Evolutionary conservation across 1,140 invertebrate species (phyloP), one percentile per base, ranked within the genome.

Genomic region (Ceratosolen fusciceps): DNA sequence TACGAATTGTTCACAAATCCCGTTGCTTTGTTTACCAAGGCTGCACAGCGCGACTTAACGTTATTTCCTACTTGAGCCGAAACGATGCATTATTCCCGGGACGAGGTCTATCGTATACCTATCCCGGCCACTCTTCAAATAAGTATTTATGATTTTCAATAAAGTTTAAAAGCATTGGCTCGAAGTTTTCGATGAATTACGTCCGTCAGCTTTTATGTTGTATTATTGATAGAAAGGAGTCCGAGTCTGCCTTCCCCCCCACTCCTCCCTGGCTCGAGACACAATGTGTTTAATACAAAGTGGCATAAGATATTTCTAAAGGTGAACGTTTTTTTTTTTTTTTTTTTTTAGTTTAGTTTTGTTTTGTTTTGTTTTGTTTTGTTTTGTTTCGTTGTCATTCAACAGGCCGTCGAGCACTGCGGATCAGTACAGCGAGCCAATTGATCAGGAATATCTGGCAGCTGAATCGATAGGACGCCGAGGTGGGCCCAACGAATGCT

Each of bases 381-480:
- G n/a, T n/a, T n/a, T n/a, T n/a, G n/a, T n/a, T n/a, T n/a, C n/a
- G n/a, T n/a, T n/a, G 14, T 60, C 34, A 8, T 73, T 70, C 47
- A 12, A 34, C 65, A 90, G 89, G 14, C 94, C 94, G 49, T 95
- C 94, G 8, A 91, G 91, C 2, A 94, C 93, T 1, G 10, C 87
- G n/a, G 94, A 95, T 77, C 83, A 85, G 21, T 85, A 84, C 39
- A 75, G 91, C 1, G 89, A 93, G 58, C 91, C 92, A 83, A 87
- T 90, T 1, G 93, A 95, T 86, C 93, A 93, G 81, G 93, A 94
- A 81, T 95, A 94, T 86, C 92, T 92, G 76, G 92, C 93, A n/a
- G 94, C 94, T 0, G 94, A 95, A 87, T 88, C 91, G 74, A 83
- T 93, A 10, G 94, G 94, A 0, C 86, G 83, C 56, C 80, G 90